Percentiles rank a stretch among this genome's conserved stretches.
phyloP scores from a whole-genome alignment of 2,797 vertebrate species.

The Kryptolebias ocellatus region DNA sequence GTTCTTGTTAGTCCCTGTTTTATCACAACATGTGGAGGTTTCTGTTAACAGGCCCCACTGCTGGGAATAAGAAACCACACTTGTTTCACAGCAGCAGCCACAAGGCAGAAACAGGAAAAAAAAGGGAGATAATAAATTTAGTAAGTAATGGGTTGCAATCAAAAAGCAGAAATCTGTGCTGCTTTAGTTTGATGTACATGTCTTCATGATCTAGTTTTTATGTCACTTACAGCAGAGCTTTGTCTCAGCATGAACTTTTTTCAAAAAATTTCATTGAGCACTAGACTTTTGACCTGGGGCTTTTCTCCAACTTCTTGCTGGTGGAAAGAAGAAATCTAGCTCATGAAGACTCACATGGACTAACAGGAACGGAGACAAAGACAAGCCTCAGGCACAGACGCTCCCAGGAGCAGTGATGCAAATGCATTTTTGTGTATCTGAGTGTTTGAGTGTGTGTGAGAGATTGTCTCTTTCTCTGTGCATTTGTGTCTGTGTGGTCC shows the following conservation, averaged over 20 bases:
- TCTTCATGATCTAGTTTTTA: constrained; percentile 11
- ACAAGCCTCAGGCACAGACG: constrained; percentile 48
- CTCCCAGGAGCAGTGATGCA: constrained; percentile 40
- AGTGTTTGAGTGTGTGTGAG: constrained; percentile 13
- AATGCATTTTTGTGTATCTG: constrained; percentile 10
- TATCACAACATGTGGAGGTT: constrained; percentile 52
- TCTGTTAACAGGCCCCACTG: constrained; percentile 54
- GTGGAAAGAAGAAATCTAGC: constrained; percentile 49
- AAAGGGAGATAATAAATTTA: not conserved
- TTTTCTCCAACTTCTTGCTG: constrained; percentile 37
- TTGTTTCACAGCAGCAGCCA: constrained; percentile 62
- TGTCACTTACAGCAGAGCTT: not conserved
- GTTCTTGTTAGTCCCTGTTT: constrained; percentile 40
- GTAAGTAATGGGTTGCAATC: not conserved
- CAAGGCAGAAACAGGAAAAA: constrained; percentile 35
- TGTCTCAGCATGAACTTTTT: not conserved
- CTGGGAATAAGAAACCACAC: constrained; percentile 68
- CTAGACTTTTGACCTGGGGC: constrained; percentile 11
- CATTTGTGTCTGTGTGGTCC: constrained; percentile 31
- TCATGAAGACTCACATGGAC: constrained; percentile 42
- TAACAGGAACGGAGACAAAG: constrained; percentile 51
- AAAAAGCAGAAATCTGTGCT: not conserved
- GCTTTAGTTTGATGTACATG: not conserved
- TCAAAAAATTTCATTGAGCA: constrained; percentile 3
- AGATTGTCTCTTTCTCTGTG: constrained; percentile 1